Evolutionary conservation across 2,113 vertebrate species (phyloP).

Genomic region (Crocuta crocuta): DNA sequence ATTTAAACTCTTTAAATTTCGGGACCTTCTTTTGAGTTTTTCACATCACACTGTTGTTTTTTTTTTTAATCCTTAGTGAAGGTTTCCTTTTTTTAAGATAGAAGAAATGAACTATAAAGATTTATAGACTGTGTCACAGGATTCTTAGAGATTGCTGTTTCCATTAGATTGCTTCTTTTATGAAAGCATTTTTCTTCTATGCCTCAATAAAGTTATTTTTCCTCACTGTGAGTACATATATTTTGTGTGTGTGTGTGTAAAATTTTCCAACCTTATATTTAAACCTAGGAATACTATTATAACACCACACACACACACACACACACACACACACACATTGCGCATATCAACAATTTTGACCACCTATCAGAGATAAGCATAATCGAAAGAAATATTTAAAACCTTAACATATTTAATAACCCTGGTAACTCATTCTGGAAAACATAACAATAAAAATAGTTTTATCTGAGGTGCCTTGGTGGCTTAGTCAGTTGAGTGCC

Average conservation of each 20-base stretch:
- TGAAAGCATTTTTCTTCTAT: conserved; percentile 81
- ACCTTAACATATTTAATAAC: neutral
- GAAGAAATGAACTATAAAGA: conserved; percentile 69
- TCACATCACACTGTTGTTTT: conserved; percentile 11
- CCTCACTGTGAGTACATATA: neutral
- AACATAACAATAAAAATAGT: neutral
- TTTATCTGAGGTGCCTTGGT: neutral
- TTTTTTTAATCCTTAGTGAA: conserved; percentile 60
- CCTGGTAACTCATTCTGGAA: neutral
- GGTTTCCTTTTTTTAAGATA: conserved; percentile 64
- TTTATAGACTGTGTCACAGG: conserved; percentile 77
- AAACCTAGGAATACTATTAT: neutral
- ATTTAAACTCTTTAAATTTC: conserved; percentile 41
- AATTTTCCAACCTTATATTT: conserved; percentile 1
- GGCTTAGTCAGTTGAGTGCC: no score
- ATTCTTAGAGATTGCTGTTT: conserved; percentile 63
- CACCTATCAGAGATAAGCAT: neutral
- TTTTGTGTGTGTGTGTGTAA: neutral
- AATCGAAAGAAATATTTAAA: conserved; percentile 19
- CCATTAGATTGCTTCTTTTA: conserved; percentile 78
- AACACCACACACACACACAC: neutral
- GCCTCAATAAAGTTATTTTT: conserved; percentile 64
- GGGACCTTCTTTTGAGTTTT: conserved; percentile 55
- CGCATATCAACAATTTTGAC: conserved; percentile 34
- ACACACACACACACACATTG: neutral